Base-by-base conservation (phyloP, 2,888 invertebrate genomes). In the Patella caerulea region DNA sequence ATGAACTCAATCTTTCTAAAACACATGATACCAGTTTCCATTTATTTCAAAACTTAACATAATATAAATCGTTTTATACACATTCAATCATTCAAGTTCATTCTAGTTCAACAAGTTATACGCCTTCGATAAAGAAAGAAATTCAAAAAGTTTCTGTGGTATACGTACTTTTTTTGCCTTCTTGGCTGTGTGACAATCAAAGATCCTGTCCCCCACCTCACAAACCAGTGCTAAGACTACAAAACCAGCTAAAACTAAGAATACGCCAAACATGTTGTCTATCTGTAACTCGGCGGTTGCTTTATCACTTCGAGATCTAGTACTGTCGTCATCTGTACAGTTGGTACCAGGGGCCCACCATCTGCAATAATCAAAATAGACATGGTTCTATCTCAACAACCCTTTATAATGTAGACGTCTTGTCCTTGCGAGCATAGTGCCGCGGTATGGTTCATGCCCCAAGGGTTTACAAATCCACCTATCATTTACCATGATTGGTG, bases 241-340 rank as follows among this genome's bases (percentile, higher is more conserved):
- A 77, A 85, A 85, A 0, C 82, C 85, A 45, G 81, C 83, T 7
- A 89, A 84, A 19, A 89, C 84, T 24, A 88, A 84, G 74, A 89
- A 89, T 7, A 89, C 87, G 15, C 89, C 89, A 53, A 88, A 84
- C 89, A 88, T 89, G 80, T 88, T 88, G 71, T 86, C 84, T 17
- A 88, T 81, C 74, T 86, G 84, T 69, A 88, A 83, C 75, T 88
- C 88, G 11, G 87, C 86, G 2, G 87, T 86, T 17, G 85, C 82
- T 74, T 85, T 86, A 70, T 86, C 83, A 1, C 79, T 84, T 53
- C 79, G 78, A 3, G 83, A 82, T 45, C 78, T 73, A 0, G 82
- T 79, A n/a, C 82, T 79, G 45, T 83, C 84, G 29, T 81, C 82
- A 11, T 81, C 81, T 9, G 83, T 82, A 69, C 87, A 87, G 78